Base-by-base conservation (phyloP, 1,140 invertebrate genomes). In the Acromyrmex heyeri region DNA sequence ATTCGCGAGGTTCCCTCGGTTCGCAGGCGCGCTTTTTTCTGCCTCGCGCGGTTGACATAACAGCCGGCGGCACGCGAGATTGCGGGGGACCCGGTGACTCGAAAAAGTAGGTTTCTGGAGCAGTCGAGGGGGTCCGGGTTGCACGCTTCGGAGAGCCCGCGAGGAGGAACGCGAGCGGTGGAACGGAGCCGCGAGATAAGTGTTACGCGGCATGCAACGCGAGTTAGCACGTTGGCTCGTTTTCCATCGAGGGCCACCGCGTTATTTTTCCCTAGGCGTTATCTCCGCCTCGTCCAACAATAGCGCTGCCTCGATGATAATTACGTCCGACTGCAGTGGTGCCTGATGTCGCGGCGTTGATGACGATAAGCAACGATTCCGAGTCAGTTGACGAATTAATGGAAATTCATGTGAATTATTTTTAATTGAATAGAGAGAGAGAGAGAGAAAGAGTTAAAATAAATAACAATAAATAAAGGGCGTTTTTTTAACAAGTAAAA, bases 31-130 rank as follows among this genome's bases (percentile, higher is more conserved):
- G 16, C 38, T 48, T 70, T 82, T 48, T 59, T 50, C 4, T 59
- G 67, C 3, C 38, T 34, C 24, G 8, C 48, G 48, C 24, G 55
- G 44, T 64, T 85, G 73, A 85, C 59, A 55, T 85, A 85, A 85
- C 81, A 76, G 44, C 27, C 18, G 59, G 73, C 16, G 73, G 24
- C 67, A 82, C 38, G 67, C 79, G 79, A 82, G 78, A 72, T 82
- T 50, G 48, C 44, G 65, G 50, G 21, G 53, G 85, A 27, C 30
- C 24, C 78, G 50, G 38, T 59, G 64, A 53, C 55, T 72, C 65
- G 55, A 75, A 76, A 85, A 90, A 90, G 88, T 88, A 78, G 88
- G 88, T 90, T 90, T 88, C 87, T 86, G 88, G 88, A 90, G 88
- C 88, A 86, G 38, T 24, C 50, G 53, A 24, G 82, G 62, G 59